A percentile compares a stretch with the other conserved stretches of the same genome.
Evolutionary conservation across 2,797 vertebrate genomes (phyloP).

Genomic region (Antrozous pallidus): DNA sequence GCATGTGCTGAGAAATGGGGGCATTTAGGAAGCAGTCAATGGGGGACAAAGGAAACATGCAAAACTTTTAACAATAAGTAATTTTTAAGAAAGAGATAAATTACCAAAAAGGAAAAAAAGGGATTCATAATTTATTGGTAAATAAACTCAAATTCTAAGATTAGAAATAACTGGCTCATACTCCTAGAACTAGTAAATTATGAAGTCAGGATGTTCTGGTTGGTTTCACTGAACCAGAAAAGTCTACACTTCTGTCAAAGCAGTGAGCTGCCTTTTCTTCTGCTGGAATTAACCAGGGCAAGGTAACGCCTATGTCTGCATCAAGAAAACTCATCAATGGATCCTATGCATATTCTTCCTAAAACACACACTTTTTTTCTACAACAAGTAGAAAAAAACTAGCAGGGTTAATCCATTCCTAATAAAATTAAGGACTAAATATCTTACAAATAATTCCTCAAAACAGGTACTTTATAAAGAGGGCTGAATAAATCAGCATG

Average conservation of each 20-base stretch:
- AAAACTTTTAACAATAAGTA: too few species aligned
- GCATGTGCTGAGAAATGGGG: too few species aligned
- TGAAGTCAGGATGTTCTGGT: background rate
- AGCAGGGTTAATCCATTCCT: background rate
- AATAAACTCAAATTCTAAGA: constrained; percentile 13
- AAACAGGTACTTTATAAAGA: background rate
- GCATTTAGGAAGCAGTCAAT: too few species aligned
- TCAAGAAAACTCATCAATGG: background rate
- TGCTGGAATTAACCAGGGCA: background rate
- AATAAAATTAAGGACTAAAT: constrained; percentile 9
- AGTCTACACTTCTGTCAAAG: background rate
- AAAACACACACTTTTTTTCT: constrained; percentile 16
- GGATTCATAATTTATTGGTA: background rate
- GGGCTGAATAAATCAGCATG: background rate
- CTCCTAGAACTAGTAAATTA: background rate
- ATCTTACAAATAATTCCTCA: background rate
- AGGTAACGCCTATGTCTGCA: background rate
- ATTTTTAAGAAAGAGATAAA: too few species aligned
- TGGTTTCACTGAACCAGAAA: constrained; percentile 49
- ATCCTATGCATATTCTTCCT: background rate
- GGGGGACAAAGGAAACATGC: too few species aligned
- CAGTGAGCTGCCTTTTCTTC: background rate
- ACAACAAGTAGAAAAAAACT: background rate
- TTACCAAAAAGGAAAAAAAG: background rate
- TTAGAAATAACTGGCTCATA: background rate